phyloP scores from a whole-genome alignment of 1,140 invertebrate species.

The Dufourea novaeangliae region DNA sequence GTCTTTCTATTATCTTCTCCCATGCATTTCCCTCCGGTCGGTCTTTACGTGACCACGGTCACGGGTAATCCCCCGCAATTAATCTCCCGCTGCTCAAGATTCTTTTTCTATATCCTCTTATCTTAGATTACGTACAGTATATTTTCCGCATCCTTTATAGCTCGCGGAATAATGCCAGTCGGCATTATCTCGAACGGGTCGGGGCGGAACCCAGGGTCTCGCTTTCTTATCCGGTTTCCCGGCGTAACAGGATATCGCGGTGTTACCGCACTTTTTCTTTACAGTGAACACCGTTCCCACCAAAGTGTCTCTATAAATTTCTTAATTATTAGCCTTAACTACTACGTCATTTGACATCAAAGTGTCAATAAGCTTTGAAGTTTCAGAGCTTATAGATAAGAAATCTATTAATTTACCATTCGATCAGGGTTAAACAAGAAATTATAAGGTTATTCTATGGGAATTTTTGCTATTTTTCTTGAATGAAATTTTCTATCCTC shows the following conservation, averaged over 20 bases:
- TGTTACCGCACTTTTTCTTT: not conserved
- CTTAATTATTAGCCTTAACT: too few relatives aligned
- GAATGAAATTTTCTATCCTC: too few relatives aligned
- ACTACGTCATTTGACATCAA: too few relatives aligned
- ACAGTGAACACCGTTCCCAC: too few relatives aligned
- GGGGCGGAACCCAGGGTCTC: too few relatives aligned
- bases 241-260: not conserved
- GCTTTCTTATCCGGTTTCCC: constrained; percentile 3
- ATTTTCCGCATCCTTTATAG: constrained; percentile 21
- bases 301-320: too few relatives aligned
- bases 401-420: too few relatives aligned
- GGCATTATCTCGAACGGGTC: not conserved
- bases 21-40: not conserved
- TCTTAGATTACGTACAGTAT: constrained; percentile 27
- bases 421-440: too few relatives aligned
- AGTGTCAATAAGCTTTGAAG: too few relatives aligned
- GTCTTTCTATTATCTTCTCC: not conserved
- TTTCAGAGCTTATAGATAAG: too few relatives aligned
- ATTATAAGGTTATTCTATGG: too few relatives aligned
- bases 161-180: constrained; percentile 21
- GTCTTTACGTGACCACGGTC: constrained; percentile 11
- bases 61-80: constrained; percentile 16
- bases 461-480: too few relatives aligned
- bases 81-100: constrained; percentile 15
- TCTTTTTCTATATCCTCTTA: constrained; percentile 36